phyloP scores from a whole-genome alignment of 2,113 vertebrate species.

The Vidua macroura region DNA sequence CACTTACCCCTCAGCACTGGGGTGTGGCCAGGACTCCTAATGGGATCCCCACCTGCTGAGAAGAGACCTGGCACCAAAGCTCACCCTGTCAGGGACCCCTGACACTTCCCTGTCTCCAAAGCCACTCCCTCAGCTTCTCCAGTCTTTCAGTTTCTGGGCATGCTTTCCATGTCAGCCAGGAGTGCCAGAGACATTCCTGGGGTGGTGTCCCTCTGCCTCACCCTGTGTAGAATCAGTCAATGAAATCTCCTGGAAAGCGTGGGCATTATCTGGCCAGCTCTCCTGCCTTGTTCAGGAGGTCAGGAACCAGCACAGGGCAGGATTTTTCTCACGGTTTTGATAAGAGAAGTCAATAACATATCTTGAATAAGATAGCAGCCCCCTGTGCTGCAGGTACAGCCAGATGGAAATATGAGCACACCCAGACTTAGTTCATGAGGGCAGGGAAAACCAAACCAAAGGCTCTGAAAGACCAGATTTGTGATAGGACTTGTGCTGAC shows the following conservation, averaged over 20 bases:
- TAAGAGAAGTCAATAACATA: neutral
- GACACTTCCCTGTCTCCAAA: neutral
- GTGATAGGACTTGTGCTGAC: neutral
- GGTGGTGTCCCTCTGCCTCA: neutral
- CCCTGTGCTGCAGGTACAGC: neutral
- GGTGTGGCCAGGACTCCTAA: neutral
- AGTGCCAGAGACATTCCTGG: neutral
- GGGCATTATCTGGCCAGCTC: neutral
- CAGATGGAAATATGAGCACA: neutral
- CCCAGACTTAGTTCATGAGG: neutral
- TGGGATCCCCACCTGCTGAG: neutral
- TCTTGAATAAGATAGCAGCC: neutral
- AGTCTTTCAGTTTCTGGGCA: neutral
- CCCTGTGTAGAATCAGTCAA: neutral
- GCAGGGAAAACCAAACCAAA: neutral
- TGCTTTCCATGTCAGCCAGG: rapidly evolving
- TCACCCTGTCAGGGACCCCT: rapidly evolving
- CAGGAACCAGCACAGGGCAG: neutral
- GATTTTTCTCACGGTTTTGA: neutral
- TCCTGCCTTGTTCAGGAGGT: neutral
- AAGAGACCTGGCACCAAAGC: neutral
- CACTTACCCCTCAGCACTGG: neutral
- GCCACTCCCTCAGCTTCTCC: neutral
- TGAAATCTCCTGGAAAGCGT: neutral
- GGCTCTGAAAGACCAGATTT: neutral